phyloP scores from a whole-genome alignment of 2,797 vertebrate genomes.

The Pogoniulus pusillus region DNA sequence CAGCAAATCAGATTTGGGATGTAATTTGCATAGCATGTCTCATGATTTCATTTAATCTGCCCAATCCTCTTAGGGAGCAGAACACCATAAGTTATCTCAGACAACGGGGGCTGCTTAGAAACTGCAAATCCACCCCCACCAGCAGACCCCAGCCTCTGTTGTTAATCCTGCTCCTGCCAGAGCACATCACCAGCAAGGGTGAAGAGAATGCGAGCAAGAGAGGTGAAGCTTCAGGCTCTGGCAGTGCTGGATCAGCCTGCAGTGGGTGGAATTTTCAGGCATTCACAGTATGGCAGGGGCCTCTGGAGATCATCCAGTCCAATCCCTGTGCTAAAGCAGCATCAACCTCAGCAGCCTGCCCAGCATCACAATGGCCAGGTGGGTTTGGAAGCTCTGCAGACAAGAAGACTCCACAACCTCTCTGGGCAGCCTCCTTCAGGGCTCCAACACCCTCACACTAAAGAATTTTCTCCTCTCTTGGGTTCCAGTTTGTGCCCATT shows the following conservation, averaged over 20 bases:
- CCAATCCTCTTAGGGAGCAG: constrained; percentile 82
- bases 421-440: too few species aligned
- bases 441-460: too few species aligned
- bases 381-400: too few species aligned
- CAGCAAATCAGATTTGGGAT: constrained; percentile 84
- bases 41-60: constrained; percentile 84
- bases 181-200: fast-evolving
- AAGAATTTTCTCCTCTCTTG: too few species aligned
- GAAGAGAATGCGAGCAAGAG: neutral
- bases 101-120: constrained; percentile 30
- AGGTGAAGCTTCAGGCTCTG: neutral
- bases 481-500: too few species aligned
- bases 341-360: too few species aligned
- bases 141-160: neutral
- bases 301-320: too few species aligned
- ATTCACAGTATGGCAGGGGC: too few species aligned
- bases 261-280: too few species aligned
- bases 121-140: neutral
- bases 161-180: neutral
- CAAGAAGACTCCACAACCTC: too few species aligned
- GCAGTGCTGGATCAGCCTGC: neutral
- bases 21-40: constrained; percentile 88
- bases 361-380: too few species aligned
- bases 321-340: too few species aligned
- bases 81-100: constrained; percentile 79